phyloP scores from a whole-genome alignment of 2,888 invertebrate genomes.

The Drosophila colorata region DNA sequence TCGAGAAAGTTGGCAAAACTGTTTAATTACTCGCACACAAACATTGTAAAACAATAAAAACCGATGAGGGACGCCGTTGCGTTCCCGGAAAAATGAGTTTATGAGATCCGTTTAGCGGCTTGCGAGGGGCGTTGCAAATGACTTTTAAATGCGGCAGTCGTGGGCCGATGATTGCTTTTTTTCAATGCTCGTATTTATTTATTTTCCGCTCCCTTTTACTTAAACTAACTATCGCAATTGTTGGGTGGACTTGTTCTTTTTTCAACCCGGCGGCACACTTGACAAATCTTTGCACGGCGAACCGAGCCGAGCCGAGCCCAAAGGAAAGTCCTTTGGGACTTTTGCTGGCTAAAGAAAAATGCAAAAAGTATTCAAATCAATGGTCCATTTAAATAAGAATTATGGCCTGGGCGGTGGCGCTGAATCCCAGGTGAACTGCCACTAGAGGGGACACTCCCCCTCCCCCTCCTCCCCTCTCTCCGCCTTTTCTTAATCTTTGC shows the following conservation, averaged over 20 bases:
- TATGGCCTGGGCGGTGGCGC: constrained; percentile 34
- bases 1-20: constrained; percentile 67
- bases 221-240: constrained; percentile 66
- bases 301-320: constrained; percentile 7
- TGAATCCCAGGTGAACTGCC: constrained; percentile 48
- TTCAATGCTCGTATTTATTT: constrained; percentile 12
- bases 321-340: constrained; percentile 55
- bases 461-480: not conserved
- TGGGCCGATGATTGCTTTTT: constrained; percentile 55
- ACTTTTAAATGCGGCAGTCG: constrained; percentile 73
- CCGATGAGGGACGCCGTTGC: constrained; percentile 20
- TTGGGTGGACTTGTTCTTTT: constrained; percentile 54
- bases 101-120: constrained; percentile 67
- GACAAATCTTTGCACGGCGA: constrained; percentile 32
- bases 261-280: constrained; percentile 30
- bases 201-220: constrained; percentile 21
- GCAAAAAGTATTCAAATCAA: constrained; percentile 72
- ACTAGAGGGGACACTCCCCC: constrained; percentile 19
- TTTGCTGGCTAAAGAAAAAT: constrained; percentile 33
- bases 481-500: constrained; percentile 23
- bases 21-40: constrained; percentile 63
- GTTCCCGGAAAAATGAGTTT: constrained; percentile 56
- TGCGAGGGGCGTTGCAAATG: constrained; percentile 73
- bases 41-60: constrained; percentile 76
- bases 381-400: constrained; percentile 70